Base-by-base conservation (phyloP, 2,888 invertebrate genomes). In the Nesidiocoris tenuis region DNA sequence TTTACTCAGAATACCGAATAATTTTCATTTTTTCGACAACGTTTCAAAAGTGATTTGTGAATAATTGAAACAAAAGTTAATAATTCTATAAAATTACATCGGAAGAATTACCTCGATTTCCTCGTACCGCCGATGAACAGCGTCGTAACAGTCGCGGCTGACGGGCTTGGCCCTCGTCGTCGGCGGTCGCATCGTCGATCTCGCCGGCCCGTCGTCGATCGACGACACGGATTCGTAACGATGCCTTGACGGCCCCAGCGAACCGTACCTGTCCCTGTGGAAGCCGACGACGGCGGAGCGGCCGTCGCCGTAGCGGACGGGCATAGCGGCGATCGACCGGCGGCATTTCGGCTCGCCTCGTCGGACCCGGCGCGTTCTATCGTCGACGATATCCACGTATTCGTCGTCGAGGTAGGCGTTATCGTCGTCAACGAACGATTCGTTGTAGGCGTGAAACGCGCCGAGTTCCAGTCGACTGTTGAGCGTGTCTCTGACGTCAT, bases 341-440 rank as follows among this genome's bases (percentile, higher is more conserved):
- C 77, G 67, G 55, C 77, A 77, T 22, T 74, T 74, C 21, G 77
- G 77, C 19, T 55, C 67, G 7, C 1, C 1, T 1, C 24, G 56
- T 19, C 39, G 21, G 22, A n/a, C 19, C 2, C 64, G 54, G 17
- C 22, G 57, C 22, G 61, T 23, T 25, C 19, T 25, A 1, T 54
- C 65, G 22, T 75, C 75, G 17, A 18, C 64, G 22, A 76, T 65
- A 18, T 76, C 76, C 25, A 76, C 67, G 61, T 74, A 74, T 19
- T 61, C 61, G 21, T 74, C 77, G 24, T 77, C 70, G 64, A 56
- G 19, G 74, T 21, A 63, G 63, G 61, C 22, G 21, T 75, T 75
- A 23, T 77, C 61, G 66, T 77, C 77, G 59, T 77, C 77, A 39
- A 77, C 75, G 65, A 77, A 77, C 12, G 77, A 75, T 39, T 77